Base-by-base conservation (phyloP, 1,140 invertebrate genomes). In the Leptinotarsa lineolata region DNA sequence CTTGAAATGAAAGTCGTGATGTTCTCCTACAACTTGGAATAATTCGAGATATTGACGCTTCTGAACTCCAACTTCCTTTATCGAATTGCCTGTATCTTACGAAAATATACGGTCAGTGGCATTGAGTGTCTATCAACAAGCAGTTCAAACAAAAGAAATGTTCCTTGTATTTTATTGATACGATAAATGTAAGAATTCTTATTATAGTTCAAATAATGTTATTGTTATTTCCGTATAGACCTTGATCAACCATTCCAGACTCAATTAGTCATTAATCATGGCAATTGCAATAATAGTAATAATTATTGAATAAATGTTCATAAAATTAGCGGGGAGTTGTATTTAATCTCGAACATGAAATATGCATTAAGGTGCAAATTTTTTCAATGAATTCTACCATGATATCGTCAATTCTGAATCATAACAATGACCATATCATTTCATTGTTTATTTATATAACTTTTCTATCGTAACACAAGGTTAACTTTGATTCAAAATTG, bases 371-470 rank as follows among this genome's bases (percentile, higher is more conserved):
- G n/a, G 15, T n/a, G 15, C 6, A 4, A 54, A 54, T 54, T 54
- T 39, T 54, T 54, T 18, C 48, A 54, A 15, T 15, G 15, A 54
- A 54, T 54, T 54, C 15, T 16, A 5, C 6, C 4, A 16, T n/a
- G 48, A 54, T n/a, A 54, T 16, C 48, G 48, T 16, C 16, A 54
- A 54, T 54, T 54, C 6, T 15, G 4, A 16, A 12, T 54, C 6
- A 54, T 54, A 54, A 54, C 16, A n/a, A 54, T 18, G 16, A 18
- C 48, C 48, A n/a, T 30, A 30, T 16, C 6, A n/a, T 54, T 54
- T 54, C 48, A 54, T 16, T 54, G 48, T 54, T 54, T 54, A 54
- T 54, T 54, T 54, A 13, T 54, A 54, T 54, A 54, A 54, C 16
- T 54, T 54, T 54, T 54, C 16, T 3, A 54, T 16, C 13, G 6